These are phyloP conservation scores for Anas bahamensis DNA, from an alignment of 2,797 vertebrate species.

Conservation along the genomic window DNA sequence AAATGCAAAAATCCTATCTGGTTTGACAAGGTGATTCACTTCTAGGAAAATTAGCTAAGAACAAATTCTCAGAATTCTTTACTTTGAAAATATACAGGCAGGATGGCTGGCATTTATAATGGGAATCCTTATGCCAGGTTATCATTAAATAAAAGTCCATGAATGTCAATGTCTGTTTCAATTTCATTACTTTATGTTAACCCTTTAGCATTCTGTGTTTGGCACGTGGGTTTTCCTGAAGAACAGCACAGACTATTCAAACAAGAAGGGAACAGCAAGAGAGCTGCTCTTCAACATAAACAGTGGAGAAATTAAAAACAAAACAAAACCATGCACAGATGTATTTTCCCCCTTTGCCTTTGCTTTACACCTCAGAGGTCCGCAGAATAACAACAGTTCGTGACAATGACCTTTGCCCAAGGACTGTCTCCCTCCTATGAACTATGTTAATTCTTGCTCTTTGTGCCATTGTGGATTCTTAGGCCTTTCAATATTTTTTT, in stretches of 20 bases:
- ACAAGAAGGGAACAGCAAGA: neutral
- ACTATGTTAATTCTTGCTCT: neutral
- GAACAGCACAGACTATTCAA: neutral
- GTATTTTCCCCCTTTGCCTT: neutral
- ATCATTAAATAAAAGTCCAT: neutral
- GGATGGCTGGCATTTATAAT: neutral
- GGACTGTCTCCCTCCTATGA: neutral
- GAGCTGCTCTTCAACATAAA: neutral
- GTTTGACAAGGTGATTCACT: conserved; percentile 46
- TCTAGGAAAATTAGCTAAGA: neutral
- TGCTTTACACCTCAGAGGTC: neutral
- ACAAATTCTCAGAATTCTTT: neutral
- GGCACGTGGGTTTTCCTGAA: neutral
- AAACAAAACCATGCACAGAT: fast-evolving
- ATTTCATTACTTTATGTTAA: neutral
- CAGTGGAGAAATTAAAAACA: neutral
- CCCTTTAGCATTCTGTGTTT: neutral
- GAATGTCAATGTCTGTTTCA: neutral
- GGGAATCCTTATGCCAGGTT: neutral
- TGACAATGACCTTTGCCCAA: fast-evolving
- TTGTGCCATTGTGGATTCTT: neutral
- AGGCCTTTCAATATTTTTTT: neutral
- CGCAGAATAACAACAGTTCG: neutral
- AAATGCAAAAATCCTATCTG: neutral
- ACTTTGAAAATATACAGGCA: neutral